Base-by-base conservation (phyloP, 2,888 invertebrate species). In the Xanthorhoe spadicearia region DNA sequence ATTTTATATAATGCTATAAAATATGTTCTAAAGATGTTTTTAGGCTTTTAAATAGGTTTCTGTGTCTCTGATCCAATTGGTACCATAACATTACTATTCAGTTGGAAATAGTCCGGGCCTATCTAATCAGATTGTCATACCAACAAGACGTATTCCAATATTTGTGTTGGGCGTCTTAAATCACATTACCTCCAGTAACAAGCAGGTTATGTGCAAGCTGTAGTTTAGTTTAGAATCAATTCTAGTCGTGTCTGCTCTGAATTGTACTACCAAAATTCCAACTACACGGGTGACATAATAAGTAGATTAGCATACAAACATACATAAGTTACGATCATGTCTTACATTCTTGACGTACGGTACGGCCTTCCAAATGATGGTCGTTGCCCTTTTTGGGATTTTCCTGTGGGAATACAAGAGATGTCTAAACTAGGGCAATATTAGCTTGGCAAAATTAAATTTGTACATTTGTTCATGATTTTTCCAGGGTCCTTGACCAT, bases 141-240 rank as follows among this genome's bases (percentile, higher is more conserved):
- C 82, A 83, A 88, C 88, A 86, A 88, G 84, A 85, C 85, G 83
- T 80, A 84, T 83, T 83, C 85, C 85, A 90, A 88, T 90, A 89
- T 92, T 93, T 92, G 91, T 87, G 83, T 90, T 88, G 83, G 81
- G 73, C 81, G 84, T 88, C 92, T 88, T 89, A 91, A 92, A 92
- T 92, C 87, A 87, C 86, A 92, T 93, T 92, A 82, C 81, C 79
- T 76, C 80, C 78, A 65, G 86, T 88, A 87, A 90, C 90, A 85
- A 89, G 72, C 89, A 90, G 90, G 91, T 90, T 74, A 86, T 87
- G 83, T 87, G 87, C 79, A 74, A 81, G 80, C 79, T 80, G 84
- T 32, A 32, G 88, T 90, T 87, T 87, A 88, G 88, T 91, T 90
- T 86, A 79, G 71, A 82, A 86, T 89, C 78, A 81, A 92, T 92